A percentile compares a stretch with the other conserved stretches of the same genome.
phyloP scores from a whole-genome alignment of 1,140 invertebrate species.

The Mylabris phalerata region DNA sequence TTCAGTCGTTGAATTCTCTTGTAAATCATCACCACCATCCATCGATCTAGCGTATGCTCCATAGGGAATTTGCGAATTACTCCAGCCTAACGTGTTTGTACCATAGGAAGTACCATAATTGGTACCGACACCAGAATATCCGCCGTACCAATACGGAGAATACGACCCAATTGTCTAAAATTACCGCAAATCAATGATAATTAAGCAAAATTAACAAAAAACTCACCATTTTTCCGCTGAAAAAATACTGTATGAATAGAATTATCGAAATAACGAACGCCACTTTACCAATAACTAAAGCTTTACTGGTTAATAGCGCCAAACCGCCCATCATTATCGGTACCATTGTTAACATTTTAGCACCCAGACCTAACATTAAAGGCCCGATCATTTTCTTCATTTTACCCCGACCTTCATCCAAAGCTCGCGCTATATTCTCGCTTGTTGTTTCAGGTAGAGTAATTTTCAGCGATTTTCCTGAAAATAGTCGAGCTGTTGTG shows the following conservation, averaged over 20 bases:
- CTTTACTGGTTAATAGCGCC: constrained; percentile 65
- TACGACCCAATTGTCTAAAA: not conserved
- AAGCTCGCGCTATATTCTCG: constrained; percentile 48
- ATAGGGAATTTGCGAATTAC: constrained; percentile 20
- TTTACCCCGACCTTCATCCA: constrained; percentile 60
- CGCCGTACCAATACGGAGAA: not conserved
- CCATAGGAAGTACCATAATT: constrained; percentile 20
- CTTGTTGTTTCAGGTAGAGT: constrained; percentile 49
- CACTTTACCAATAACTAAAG: constrained; percentile 65
- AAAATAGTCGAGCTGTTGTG: constrained; percentile 49
- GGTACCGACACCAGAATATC: not conserved
- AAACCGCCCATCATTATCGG: constrained; percentile 62
- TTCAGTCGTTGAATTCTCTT: not conserved
- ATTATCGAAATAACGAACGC: constrained; percentile 63
- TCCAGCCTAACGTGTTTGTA: constrained; percentile 22
- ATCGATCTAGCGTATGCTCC: constrained; percentile 26
- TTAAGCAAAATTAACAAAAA: not conserved
- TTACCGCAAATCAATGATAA: not conserved
- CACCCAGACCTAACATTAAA: constrained; percentile 55
- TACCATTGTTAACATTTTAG: constrained; percentile 52
- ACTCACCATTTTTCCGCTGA: constrained; percentile 32
- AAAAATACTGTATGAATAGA: constrained; percentile 59
- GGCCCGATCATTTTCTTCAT: constrained; percentile 64
- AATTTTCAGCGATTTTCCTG: constrained; percentile 54
- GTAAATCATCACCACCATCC: constrained; percentile 2